Percentiles rank a stretch among this genome's conserved stretches.
Evolutionary conservation across 2,888 invertebrate genomes (phyloP).

Genomic region (Limnephilus lunatus): DNA sequence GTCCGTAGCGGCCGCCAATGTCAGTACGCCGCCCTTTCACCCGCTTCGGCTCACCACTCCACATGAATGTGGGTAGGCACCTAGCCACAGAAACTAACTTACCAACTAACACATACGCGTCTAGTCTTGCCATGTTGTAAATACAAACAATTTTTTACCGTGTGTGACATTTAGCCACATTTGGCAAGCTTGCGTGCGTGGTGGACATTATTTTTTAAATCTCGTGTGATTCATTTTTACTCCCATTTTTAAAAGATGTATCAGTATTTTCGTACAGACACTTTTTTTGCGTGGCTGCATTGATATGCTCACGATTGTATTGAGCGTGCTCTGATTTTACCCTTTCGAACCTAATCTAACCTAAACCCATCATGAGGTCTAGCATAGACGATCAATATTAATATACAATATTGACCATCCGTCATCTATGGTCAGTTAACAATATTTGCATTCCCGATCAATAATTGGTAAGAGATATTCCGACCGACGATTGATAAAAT

Average conservation of each 20-base stretch:
- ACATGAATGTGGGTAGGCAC: conserved; percentile 1
- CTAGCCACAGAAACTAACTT: background rate
- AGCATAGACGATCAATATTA: too few species aligned
- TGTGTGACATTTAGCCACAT: conserved; percentile 14
- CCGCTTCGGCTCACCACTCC: conserved; percentile 14
- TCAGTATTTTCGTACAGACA: too few species aligned
- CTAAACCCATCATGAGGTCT: too few species aligned
- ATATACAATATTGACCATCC: too few species aligned
- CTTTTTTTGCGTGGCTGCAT: background rate
- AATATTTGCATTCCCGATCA: too few species aligned
- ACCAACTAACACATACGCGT: background rate
- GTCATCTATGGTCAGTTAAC: too few species aligned
- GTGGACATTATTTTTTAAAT: background rate
- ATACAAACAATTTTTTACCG: conserved; percentile 11
- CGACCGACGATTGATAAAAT: too few species aligned
- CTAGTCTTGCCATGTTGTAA: conserved; percentile 10
- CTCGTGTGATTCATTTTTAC: background rate
- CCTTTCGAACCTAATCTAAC: too few species aligned
- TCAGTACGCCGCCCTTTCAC: conserved; percentile 43
- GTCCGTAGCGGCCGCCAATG: conserved; percentile 24
- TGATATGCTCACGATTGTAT: background rate
- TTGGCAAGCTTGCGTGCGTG: background rate
- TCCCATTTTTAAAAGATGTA: background rate
- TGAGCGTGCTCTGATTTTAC: background rate
- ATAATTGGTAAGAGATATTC: too few species aligned